These are phyloP conservation scores for Liposcelis brunnea DNA, from an alignment of 2,888 invertebrate species.

Conservation along the genomic window DNA sequence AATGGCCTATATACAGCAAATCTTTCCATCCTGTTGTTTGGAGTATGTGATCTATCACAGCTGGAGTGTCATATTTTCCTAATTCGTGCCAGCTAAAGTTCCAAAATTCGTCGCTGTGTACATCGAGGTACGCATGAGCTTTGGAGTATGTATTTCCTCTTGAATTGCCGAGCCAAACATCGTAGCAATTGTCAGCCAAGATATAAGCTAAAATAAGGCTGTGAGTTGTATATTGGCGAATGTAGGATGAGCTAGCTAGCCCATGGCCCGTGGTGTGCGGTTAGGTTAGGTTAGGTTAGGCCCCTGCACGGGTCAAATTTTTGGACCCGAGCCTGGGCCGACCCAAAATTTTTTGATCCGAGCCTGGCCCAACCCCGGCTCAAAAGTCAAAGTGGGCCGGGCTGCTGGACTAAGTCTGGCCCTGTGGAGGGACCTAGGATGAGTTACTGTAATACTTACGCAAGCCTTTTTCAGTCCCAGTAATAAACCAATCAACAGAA, in stretches of 20 bases:
- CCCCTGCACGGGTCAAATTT: too few relatives aligned
- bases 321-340: too few relatives aligned
- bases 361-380: too few relatives aligned
- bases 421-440: too few relatives aligned
- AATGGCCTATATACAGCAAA: conserved; percentile 65
- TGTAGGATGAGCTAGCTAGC: too few relatives aligned
- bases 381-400: too few relatives aligned
- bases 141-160: conserved; percentile 16
- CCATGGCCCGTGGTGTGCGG: too few relatives aligned
- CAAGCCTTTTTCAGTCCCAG: conserved; percentile 19
- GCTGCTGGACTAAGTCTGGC: too few relatives aligned
- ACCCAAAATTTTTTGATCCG: too few relatives aligned
- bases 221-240: too few relatives aligned
- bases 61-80: conserved; percentile 35
- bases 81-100: conserved; percentile 34
- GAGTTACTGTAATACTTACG: conserved; percentile 17
- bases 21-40: conserved; percentile 27
- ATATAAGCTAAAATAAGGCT: too few relatives aligned
- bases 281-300: too few relatives aligned
- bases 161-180: conserved; percentile 16
- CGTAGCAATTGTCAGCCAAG: conserved; percentile 15
- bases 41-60: conserved; percentile 31
- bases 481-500: conserved; percentile 20
- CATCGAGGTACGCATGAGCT: conserved; percentile 10
- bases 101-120: not conserved